Percentiles rank a stretch among this genome's conserved stretches.
phyloP scores from a whole-genome alignment of 1,140 invertebrate species.

The Cecropterus lyciades region DNA sequence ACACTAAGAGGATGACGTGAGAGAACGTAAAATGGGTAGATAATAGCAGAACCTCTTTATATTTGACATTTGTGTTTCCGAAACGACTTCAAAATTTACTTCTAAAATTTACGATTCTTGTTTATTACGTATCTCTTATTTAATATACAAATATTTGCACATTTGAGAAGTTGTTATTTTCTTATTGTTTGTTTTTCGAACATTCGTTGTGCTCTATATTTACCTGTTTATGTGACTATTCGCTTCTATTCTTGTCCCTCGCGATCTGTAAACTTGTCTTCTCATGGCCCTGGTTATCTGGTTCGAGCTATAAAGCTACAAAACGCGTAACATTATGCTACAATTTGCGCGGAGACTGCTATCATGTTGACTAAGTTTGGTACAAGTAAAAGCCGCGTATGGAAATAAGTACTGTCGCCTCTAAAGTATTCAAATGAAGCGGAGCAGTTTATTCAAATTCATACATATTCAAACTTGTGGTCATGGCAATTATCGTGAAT shows the following conservation, averaged over 20 bases:
- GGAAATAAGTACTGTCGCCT: conserved; percentile 26
- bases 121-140: conserved; percentile 24
- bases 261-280: conserved; percentile 14
- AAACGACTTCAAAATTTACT: conserved; percentile 34
- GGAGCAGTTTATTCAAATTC: conserved; percentile 23
- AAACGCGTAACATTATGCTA: conserved; percentile 20
- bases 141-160: conserved; percentile 23
- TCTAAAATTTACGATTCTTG: conserved; percentile 26
- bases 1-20: conserved; percentile 26
- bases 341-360: conserved; percentile 19
- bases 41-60: conserved; percentile 35
- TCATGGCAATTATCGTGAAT: conserved; percentile 24
- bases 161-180: not conserved
- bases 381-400: conserved; percentile 20
- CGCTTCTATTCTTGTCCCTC: conserved; percentile 1
- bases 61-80: conserved; percentile 34
- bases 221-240: conserved; percentile 8
- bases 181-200: not conserved
- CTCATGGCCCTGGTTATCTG: not conserved
- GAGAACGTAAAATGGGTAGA: conserved; percentile 35
- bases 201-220: not conserved
- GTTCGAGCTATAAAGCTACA: conserved; percentile 6
- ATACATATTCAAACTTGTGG: conserved; percentile 28
- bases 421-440: conserved; percentile 31
- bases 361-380: conserved; percentile 26